Evolutionary conservation across 2,888 invertebrate species (phyloP).

Genomic region (Margaritifera margaritifera): DNA sequence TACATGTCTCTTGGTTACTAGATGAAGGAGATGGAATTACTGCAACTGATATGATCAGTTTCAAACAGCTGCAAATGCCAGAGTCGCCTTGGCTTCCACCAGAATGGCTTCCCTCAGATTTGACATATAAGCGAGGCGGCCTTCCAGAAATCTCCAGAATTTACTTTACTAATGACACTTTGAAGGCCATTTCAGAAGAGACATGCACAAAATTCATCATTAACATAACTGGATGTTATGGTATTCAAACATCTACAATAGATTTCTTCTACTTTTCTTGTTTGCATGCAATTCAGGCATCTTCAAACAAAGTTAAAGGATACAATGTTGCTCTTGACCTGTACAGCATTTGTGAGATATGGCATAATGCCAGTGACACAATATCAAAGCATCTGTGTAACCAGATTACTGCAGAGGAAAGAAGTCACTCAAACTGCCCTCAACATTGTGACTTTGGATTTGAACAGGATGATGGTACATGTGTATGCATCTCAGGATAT

Average conservation of each 20-base stretch:
- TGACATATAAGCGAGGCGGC: constrained; percentile 24
- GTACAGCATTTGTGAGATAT: constrained; percentile 31
- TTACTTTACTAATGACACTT: constrained; percentile 26
- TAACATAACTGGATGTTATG: neutral
- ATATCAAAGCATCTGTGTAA: constrained; percentile 17
- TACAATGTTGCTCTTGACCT: constrained; percentile 34
- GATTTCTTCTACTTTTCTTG: constrained; percentile 22
- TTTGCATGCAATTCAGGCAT: constrained; percentile 26
- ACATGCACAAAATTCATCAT: too few species aligned
- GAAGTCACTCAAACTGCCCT: constrained; percentile 36
- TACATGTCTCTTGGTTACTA: constrained; percentile 41
- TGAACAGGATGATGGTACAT: constrained; percentile 23
- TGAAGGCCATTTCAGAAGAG: constrained; percentile 14
- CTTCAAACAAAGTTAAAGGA: constrained; percentile 17
- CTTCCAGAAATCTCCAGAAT: constrained; percentile 25
- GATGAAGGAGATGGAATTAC: constrained; percentile 48
- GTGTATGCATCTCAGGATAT: constrained; percentile 46
- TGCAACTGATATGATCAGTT: constrained; percentile 26
- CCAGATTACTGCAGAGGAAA: constrained; percentile 9
- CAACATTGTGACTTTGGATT: constrained; percentile 42
- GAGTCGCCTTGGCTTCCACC: constrained; percentile 49
- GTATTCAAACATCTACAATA: constrained; percentile 11
- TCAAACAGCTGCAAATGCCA: constrained; percentile 27
- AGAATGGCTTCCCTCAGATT: constrained; percentile 50
- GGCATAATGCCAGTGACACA: constrained; percentile 16